Conservation (phyloP, 1,140 invertebrate genomes). For the Stegodyphus dumicola region DNA sequence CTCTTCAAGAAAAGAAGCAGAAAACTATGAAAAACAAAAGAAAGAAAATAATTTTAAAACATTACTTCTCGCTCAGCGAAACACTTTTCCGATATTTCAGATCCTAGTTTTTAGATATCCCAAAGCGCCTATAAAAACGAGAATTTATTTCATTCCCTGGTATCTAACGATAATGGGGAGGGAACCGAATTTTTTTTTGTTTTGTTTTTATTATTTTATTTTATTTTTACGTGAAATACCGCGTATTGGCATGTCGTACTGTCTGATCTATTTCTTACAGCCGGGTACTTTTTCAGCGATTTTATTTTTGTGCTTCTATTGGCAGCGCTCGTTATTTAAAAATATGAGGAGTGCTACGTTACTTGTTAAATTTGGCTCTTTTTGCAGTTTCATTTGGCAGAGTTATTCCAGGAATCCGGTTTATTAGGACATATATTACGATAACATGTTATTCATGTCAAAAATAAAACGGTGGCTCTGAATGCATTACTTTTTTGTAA, state of each 20-base stretch:
- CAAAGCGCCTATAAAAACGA: constrained; percentile 57
- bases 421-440: constrained; percentile 51
- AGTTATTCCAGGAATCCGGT: neutral
- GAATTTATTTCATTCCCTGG: constrained; percentile 48
- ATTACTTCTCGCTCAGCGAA: constrained; percentile 54
- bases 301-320: constrained; percentile 5
- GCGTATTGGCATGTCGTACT: constrained; percentile 54
- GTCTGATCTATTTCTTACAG: constrained; percentile 55
- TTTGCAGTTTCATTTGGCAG: constrained; percentile 45
- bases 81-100: constrained; percentile 58
- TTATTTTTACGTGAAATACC: constrained; percentile 34
- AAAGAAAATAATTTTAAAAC: constrained; percentile 51
- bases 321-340: constrained; percentile 49
- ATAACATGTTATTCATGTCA: constrained; percentile 27
- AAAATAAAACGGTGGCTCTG: constrained; percentile 16
- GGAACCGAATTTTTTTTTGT: constrained; percentile 28
- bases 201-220: neutral
- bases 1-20: constrained; percentile 2
- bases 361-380: neutral
- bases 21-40: constrained; percentile 24
- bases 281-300: neutral
- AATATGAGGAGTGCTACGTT: constrained; percentile 24
- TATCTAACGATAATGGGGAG: constrained; percentile 56
- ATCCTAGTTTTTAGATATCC: constrained; percentile 58
- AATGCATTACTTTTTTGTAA: neutral